Conservation (phyloP, 2,797 vertebrate genomes). For the Betta splendens region DNA sequence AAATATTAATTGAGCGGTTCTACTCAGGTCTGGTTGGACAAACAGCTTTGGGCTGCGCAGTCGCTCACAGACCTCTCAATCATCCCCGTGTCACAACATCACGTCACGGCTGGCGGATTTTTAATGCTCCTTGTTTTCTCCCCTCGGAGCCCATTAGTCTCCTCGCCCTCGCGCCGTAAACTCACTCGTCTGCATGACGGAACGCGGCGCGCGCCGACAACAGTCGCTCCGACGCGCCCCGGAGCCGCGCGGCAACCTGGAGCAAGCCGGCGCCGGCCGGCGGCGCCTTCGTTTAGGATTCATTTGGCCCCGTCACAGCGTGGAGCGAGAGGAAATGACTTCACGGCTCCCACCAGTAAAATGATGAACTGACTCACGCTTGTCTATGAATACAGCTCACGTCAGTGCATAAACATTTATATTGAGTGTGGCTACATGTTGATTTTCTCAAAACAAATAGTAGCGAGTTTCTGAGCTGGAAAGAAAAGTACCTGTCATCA, state of each 20-base stretch:
- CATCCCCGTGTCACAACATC: slow-evolving; percentile 7
- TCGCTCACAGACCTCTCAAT: slow-evolving; percentile 8
- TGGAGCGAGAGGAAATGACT: slow-evolving; percentile 43
- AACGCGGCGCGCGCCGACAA: slow-evolving; percentile 42
- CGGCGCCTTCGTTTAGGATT: slow-evolving; percentile 58
- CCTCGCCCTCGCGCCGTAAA: slow-evolving; percentile 30
- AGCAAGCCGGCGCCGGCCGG: slow-evolving; percentile 63
- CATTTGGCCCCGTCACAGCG: slow-evolving; percentile 55
- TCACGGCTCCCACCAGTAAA: slow-evolving; percentile 46
- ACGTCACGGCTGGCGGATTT: slow-evolving; percentile 24
- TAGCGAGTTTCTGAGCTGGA: too few relatives aligned
- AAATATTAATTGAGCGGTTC: slow-evolving; percentile 8
- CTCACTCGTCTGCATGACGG: slow-evolving; percentile 36
- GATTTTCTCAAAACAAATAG: neutral
- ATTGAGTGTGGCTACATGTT: neutral
- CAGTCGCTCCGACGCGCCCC: too few relatives aligned
- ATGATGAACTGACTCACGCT: slow-evolving; percentile 38
- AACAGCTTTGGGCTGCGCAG: neutral
- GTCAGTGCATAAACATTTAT: neutral
- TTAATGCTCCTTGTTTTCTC: slow-evolving; percentile 29
- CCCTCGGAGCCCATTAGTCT: slow-evolving; percentile 32
- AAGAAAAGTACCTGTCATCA: too few relatives aligned
- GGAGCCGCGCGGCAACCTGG: slow-evolving; percentile 20
- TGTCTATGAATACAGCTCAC: slow-evolving; percentile 13
- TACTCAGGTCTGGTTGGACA: slow-evolving; percentile 10